These are phyloP conservation scores for Dendronephthya gigantea DNA, from an alignment of 64 coral and sea anemone genomes.

Conservation along the genomic window DNA sequence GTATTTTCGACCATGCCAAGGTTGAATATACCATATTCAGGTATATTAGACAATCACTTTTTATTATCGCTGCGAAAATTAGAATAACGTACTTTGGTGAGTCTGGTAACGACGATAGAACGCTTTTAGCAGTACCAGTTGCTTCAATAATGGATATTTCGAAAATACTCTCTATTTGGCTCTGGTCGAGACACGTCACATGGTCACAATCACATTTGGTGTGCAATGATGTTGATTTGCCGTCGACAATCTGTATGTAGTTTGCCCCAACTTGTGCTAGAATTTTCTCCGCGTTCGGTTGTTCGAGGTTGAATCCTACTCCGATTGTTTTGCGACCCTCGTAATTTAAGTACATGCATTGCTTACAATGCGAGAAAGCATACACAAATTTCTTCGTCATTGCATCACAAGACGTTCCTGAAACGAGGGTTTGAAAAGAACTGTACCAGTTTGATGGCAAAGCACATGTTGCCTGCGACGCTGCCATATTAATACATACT, in stretches of 20 bases:
- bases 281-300: background rate
- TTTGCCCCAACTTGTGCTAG: background rate
- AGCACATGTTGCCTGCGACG: background rate
- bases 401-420: background rate
- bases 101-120: background rate
- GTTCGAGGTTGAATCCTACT: background rate
- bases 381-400: background rate
- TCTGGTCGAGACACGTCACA: background rate
- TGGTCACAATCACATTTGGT: background rate
- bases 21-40: too few relatives aligned
- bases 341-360: background rate
- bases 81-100: too few relatives aligned
- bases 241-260: background rate
- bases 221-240: background rate
- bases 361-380: background rate
- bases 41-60: too few relatives aligned
- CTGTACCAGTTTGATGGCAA: background rate
- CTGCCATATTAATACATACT: background rate
- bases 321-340: background rate
- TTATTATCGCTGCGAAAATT: too few relatives aligned
- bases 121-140: background rate
- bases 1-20: too few relatives aligned
- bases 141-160: background rate
- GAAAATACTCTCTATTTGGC: background rate
- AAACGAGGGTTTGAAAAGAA: background rate